Base-by-base conservation (phyloP, 2,888 invertebrate genomes). In the Achlya flavicornis region DNA sequence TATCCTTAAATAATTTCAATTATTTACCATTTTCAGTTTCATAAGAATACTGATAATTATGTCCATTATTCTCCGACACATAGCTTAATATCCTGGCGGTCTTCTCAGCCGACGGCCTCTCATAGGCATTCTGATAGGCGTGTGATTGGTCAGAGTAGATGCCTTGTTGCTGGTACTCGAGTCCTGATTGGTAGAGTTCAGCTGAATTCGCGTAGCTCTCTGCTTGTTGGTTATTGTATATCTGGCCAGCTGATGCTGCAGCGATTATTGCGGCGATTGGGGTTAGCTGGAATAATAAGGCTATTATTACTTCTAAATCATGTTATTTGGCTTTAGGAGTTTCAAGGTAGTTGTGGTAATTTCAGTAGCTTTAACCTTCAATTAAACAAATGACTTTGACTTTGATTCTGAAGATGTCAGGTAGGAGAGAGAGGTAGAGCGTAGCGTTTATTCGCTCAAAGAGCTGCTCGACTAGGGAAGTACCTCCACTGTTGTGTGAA, bases 11-110 rank as follows among this genome's bases (percentile, higher is more conserved):
- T 14, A 11, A 19, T 57, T 46, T 4, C 0, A 16, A 1, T 70
- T 0, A 65, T 77, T 83, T 66, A 92, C 95, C 95, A 80, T 96
- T 96, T 72, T 95, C 96, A 69, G 96, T 96, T 74, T 95, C 95
- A 80, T 94, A 96, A 26, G 94, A 91, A 65, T 89, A 91, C 32
- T 87, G 81, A 63, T 93, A 93, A 53, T 82, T 83, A 53, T 91
- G 89, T 0, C 83, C 89, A 63, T 91, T 77, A 14, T 75, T 84
- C 14, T 90, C 87, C 2, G 78, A 78, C 1, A 84, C 75, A n/a
- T 79, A 84, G 11, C 76, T 79, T 58, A 92, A 61, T 10, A 91
- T 90, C 66, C 81, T 89, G 0, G 92, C 90, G 0, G 66, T 64
- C 64, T 83, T 88, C 63, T 90, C 88, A 10, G 75, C 80, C 0